Percentiles rank a stretch among this genome's conserved stretches.
These are phyloP conservation scores for Mesitornis unicolor DNA, from an alignment of 2,113 vertebrate genomes.

Conservation along the genomic window DNA sequence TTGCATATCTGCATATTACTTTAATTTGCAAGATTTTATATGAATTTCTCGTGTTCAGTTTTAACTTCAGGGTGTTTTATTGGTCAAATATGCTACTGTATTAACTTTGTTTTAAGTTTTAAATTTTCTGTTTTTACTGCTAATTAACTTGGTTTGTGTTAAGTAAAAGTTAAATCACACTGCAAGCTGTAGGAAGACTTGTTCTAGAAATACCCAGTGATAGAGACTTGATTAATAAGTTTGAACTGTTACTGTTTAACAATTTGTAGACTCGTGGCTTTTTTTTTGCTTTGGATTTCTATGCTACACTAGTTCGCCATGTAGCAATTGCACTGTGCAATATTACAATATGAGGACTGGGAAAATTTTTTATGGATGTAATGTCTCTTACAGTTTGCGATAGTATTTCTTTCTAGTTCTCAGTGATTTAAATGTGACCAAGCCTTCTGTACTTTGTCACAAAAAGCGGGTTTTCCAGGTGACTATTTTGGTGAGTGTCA, in stretches of 20 bases:
- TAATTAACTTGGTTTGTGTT: constrained; percentile 80
- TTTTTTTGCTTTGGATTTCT: constrained; percentile 86
- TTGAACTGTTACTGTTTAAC: constrained; percentile 93
- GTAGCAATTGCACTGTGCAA: constrained; percentile 99
- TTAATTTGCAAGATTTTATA: constrained; percentile 76
- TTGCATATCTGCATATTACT: constrained; percentile 72
- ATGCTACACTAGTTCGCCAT: constrained; percentile 99
- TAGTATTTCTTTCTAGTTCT: constrained; percentile 99
- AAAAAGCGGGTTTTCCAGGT: constrained; percentile 99
- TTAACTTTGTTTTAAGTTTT: constrained; percentile 78
- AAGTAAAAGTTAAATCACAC: constrained; percentile 93
- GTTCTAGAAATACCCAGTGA: constrained; percentile 84
- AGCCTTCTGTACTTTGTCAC: constrained; percentile 99
- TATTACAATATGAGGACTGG: constrained; percentile 99
- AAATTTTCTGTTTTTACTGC: constrained; percentile 75
- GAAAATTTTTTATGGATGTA: constrained; percentile 97
- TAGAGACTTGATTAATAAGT: constrained; percentile 87
- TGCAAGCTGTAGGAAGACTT: constrained; percentile 94
- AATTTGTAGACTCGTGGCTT: constrained; percentile 89
- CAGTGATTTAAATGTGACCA: constrained; percentile 99
- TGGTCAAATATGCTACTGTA: constrained; percentile 89
- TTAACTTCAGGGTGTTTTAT: constrained; percentile 89
- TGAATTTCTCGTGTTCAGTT: constrained; percentile 73
- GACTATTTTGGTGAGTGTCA: constrained; percentile 99
- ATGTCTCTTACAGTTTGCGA: constrained; percentile 99